Evolutionary conservation across 2,113 vertebrate species (phyloP), one percentile per base, ranked within the genome.

Genomic region (Hepsetus odoe): DNA sequence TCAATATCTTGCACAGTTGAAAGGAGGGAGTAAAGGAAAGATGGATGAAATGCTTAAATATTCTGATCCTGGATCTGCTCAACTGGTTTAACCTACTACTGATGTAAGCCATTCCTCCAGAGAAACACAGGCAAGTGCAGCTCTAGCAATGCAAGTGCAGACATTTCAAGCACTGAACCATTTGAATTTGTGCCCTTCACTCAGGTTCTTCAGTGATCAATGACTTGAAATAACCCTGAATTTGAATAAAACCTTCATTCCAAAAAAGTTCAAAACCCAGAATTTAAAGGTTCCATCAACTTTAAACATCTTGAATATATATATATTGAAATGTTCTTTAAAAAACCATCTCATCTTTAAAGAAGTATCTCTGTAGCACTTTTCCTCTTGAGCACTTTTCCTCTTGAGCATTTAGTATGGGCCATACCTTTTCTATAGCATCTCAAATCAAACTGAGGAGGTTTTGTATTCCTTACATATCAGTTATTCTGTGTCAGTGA

Each of bases 31-130:
- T 33, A 44, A 67, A 22, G 30, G 35, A 65, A 30, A 72, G 65
- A 65, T 65, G 69, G 46, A 66, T 73, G 69, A 86, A 66, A 18
- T 33, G 67, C 68, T 83, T 83, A 70, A 46, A 79, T 66, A 81
- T 61, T 40, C 14, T 68, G 74, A 77, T 74, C 56, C 14, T 28
- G 20, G 61, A 56, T 80, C 67, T 66, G 73, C 69, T 58, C 32
- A 65, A 51, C 53, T 49, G 71, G 33, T 13, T 72, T 53, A 67
- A 62, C 59, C 35, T 30, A 56, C 58, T 56, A 58, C 32, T 46
- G 26, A 26, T 65, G 38, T 72, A 71, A 76, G 72, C 74, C 30
- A 20, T n/a, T 42, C 16, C 64, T 53, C 65, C 9, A 40, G 59
- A 38, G 28, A 71, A 58, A 51, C 14, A 22, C 22, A 13, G 35